These are phyloP conservation scores for Microplitis manilae DNA, from an alignment of 2,888 invertebrate species.

Conservation along the genomic window DNA sequence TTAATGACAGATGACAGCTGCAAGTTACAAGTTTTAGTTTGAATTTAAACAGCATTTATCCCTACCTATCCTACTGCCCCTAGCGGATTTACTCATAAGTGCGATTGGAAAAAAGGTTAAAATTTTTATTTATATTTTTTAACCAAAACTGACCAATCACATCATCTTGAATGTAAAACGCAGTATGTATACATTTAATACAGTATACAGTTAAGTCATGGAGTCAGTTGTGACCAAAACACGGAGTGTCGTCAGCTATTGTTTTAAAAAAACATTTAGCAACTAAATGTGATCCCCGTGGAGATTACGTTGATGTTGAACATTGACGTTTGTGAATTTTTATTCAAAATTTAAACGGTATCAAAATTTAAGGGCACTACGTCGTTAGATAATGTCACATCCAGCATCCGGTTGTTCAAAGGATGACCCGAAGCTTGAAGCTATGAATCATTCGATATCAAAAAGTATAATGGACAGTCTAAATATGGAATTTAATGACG, in stretches of 20 bases:
- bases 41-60: background rate
- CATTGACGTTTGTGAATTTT: too few species aligned
- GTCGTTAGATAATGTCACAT: background rate
- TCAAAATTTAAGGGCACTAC: background rate
- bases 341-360: background rate
- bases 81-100: background rate
- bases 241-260: too few species aligned
- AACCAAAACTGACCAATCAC: too few species aligned
- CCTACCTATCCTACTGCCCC: background rate
- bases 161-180: too few species aligned
- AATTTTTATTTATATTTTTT: too few species aligned
- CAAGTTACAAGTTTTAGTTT: background rate
- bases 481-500: slow-evolving; percentile 54
- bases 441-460: slow-evolving; percentile 16
- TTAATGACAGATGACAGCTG: too few species aligned
- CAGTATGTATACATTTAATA: too few species aligned
- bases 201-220: too few species aligned
- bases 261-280: too few species aligned
- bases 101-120: background rate
- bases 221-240: too few species aligned
- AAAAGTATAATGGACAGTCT: slow-evolving; percentile 50
- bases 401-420: background rate
- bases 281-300: too few species aligned
- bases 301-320: too few species aligned
- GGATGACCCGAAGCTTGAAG: slow-evolving; percentile 3